A percentile compares a stretch with the other conserved stretches of the same genome.
These are phyloP conservation scores for Meleagris gallopavo DNA, from an alignment of 2,113 vertebrate genomes.

Conservation along the genomic window DNA sequence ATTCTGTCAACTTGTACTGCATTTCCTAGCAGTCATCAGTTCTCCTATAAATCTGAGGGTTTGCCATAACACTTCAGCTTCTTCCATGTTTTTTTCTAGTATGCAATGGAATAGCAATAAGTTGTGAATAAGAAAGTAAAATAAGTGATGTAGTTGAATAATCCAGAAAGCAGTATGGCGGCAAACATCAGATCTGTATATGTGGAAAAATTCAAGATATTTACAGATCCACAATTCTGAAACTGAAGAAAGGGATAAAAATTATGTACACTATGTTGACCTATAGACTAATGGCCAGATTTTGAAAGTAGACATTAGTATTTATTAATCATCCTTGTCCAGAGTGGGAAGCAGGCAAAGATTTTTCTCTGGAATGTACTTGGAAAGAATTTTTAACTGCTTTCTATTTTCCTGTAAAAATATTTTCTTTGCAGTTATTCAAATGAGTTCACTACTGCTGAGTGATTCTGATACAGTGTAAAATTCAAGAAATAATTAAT, in stretches of 20 bases:
- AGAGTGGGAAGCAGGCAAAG: rapidly evolving
- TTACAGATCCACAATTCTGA: background rate
- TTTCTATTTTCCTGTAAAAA: background rate
- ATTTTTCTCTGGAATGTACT: background rate
- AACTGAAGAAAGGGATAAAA: background rate
- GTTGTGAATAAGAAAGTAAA: background rate
- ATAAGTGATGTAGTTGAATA: rapidly evolving
- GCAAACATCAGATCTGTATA: background rate
- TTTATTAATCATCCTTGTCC: background rate
- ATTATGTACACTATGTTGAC: rapidly evolving
- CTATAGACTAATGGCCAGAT: background rate
- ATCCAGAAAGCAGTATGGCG: background rate
- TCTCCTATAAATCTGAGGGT: background rate
- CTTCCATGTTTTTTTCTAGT: background rate
- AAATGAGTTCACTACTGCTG: background rate
- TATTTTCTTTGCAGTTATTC: background rate
- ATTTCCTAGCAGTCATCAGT: background rate
- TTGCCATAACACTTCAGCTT: background rate
- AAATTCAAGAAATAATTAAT: background rate
- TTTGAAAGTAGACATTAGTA: background rate
- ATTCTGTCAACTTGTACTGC: rapidly evolving
- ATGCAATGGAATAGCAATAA: background rate
- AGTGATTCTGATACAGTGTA: background rate
- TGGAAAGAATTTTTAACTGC: background rate
- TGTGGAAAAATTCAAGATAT: background rate